Base-by-base conservation (phyloP, 2,113 vertebrate species). In the Perca fluviatilis region DNA sequence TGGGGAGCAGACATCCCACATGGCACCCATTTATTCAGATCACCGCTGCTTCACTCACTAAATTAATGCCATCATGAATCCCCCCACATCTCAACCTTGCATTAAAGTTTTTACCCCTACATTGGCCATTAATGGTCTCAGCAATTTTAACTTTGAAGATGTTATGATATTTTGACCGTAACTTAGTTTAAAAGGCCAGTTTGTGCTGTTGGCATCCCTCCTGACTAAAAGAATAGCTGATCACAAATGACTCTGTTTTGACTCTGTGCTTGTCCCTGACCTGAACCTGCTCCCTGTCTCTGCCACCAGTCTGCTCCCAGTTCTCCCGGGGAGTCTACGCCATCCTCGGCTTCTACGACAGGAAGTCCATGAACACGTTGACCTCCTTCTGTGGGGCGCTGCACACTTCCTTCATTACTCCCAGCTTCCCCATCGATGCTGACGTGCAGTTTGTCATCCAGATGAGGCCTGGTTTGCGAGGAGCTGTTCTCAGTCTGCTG, bases 281-380 rank as follows among this genome's bases (percentile, higher is more conserved):
- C 95, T 93, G 15, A 77, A 25, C 23, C 76, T 65, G 53, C 64
- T 78, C 49, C 92, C 56, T 84, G n/a, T 91, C 58, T 82, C 70
- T 83, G 58, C 86, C 89, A 40, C 65, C 93, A 99, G 98, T 99
- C 94, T 99, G 98, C 94, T 99, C 98, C 79, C 98, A 99, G 96
- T 99, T 99, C 94, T 99, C 98, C 49, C 94, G 98, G 91, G 98
- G 98, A 91, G 98, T 99, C 72, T 99, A 99, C 86, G 98, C 98
- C 89, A 99, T 99, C 94, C 98, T 99, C 88, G 98, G 98, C 93
- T 99, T 99, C 95, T 99, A 99, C 65, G 98, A 99, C 91, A 96
- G 97, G 95, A 98, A 97, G 97, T 99, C 98, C 63, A 98, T 99
- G 97, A 99, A 99, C 93, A 99, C 98, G 14, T 93, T 99, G 94